Percentiles rank a stretch among this genome's conserved stretches.
These are phyloP conservation scores for Harpalus rubripes DNA, from an alignment of 2,888 invertebrate genomes.

Conservation along the genomic window DNA sequence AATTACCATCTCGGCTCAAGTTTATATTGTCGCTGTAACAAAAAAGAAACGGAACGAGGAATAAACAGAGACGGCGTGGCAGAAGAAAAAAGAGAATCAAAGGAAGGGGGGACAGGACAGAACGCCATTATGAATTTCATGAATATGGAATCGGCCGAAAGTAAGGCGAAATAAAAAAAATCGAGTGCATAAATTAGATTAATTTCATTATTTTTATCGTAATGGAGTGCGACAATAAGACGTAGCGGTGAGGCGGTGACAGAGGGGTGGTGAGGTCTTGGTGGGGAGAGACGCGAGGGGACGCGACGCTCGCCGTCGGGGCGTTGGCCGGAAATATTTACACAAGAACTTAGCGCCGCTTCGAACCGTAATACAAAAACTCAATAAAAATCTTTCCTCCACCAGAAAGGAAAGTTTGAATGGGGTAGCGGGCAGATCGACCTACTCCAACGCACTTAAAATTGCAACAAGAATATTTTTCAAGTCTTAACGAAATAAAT, in stretches of 20 bases:
- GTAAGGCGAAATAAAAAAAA: slow-evolving; percentile 65
- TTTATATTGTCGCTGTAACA: slow-evolving; percentile 64
- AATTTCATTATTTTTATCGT: slow-evolving; percentile 68
- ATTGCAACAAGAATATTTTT: not conserved
- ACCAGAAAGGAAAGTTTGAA: slow-evolving; percentile 43
- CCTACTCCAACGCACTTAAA: not conserved
- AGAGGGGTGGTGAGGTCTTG: not conserved
- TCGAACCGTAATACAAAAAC: slow-evolving; percentile 63
- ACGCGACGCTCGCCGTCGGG: slow-evolving; percentile 67
- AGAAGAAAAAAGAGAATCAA: slow-evolving; percentile 54
- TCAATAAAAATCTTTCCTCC: slow-evolving; percentile 60
- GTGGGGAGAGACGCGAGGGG: slow-evolving; percentile 67
- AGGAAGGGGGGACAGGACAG: slow-evolving; percentile 22
- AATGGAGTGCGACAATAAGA: slow-evolving; percentile 67
- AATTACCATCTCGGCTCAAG: slow-evolving; percentile 59
- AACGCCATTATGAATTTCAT: slow-evolving; percentile 67
- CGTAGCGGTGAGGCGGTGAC: slow-evolving; percentile 26
- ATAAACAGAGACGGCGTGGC: slow-evolving; percentile 15
- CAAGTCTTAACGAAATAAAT: no score
- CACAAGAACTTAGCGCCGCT: slow-evolving; percentile 65
- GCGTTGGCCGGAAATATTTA: slow-evolving; percentile 72
- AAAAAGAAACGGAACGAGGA: slow-evolving; percentile 52
- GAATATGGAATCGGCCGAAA: slow-evolving; percentile 66
- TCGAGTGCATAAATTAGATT: slow-evolving; percentile 67
- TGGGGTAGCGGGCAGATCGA: not conserved